phyloP scores from a whole-genome alignment of 2,888 invertebrate species.

The Sesia apiformis region DNA sequence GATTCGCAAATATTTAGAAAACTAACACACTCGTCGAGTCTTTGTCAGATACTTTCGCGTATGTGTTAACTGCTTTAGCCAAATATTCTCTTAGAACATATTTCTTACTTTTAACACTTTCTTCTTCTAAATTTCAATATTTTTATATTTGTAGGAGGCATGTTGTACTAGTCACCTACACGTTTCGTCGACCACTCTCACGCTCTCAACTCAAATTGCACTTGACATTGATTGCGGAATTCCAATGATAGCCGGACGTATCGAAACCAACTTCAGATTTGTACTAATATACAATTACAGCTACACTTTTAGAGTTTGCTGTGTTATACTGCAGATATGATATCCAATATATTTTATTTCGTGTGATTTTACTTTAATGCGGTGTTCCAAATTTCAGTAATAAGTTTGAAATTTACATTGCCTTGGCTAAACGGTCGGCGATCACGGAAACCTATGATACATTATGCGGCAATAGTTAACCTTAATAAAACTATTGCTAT shows the following conservation, averaged over 20 bases:
- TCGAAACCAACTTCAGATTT: conserved; percentile 1
- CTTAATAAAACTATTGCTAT: no score
- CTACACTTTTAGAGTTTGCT: conserved; percentile 10
- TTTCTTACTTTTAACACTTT: not conserved
- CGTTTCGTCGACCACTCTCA: conserved; percentile 6
- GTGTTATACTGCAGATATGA: conserved; percentile 10
- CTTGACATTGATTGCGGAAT: conserved; percentile 28
- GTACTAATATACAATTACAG: conserved; percentile 5
- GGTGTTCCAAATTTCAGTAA: conserved; percentile 32
- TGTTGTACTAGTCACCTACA: conserved; percentile 12
- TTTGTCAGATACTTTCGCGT: no score
- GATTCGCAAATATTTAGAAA: no score
- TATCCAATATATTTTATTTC: not conserved
- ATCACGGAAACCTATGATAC: conserved; percentile 7
- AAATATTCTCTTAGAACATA: no score
- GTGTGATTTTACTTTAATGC: conserved; percentile 2
- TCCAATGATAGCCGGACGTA: conserved; percentile 7
- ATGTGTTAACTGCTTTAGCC: no score
- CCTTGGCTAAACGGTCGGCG: conserved; percentile 3
- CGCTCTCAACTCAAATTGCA: conserved; percentile 14
- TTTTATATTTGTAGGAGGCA: not conserved
- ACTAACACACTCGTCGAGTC: no score
- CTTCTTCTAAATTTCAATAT: not conserved
- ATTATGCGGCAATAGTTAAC: conserved; percentile 1
- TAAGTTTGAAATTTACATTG: conserved; percentile 23